Base-by-base conservation (phyloP, 2,888 invertebrate species). In the Plagiodera versicolora region DNA sequence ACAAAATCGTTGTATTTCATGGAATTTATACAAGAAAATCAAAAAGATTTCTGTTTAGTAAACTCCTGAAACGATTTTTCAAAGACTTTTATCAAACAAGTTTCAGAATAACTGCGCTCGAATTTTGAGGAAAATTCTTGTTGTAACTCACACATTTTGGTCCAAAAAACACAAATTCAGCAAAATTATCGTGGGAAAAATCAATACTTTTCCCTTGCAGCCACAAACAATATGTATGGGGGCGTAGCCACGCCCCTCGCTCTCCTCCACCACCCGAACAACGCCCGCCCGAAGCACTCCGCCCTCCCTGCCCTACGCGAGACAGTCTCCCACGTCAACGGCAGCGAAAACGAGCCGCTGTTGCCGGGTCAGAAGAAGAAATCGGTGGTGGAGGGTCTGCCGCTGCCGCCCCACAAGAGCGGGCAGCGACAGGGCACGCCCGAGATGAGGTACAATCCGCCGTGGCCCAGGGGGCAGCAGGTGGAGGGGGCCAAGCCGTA, bases 161-260 rank as follows among this genome's bases (percentile, higher is more conserved):
- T n/a, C 50, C 14, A n/a, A 46, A 45, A 9, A 5, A 16, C 9
- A n/a, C n/a, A n/a, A n/a, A n/a, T n/a, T n/a, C n/a, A n/a, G n/a
- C n/a, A n/a, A n/a, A n/a, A n/a, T n/a, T n/a, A n/a, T n/a, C n/a
- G n/a, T n/a, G n/a, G n/a, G n/a, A n/a, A n/a, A n/a, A n/a, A n/a
- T 28, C 44, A 46, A 6, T 3, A 2, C 18, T 56, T 61, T 32
- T 20, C 14, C 44, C 60, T 73, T 73, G 46, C 63, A 80, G 79
- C 76, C 69, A 61, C 77, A 72, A 83, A 70, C 85, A 87, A 74
- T 67, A 80, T 83, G 70, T 89, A 88, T 72, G 89, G 89, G 0
- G 89, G 89, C 14, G 89, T 90, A 8, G 87, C 89, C 0, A 89
- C 89, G 1, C 89, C 89, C 0, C 79, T 89, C 30, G 88, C 88